Conservation (phyloP, 2,888 invertebrate genomes). For the Eudasyphora cyanicolor region DNA sequence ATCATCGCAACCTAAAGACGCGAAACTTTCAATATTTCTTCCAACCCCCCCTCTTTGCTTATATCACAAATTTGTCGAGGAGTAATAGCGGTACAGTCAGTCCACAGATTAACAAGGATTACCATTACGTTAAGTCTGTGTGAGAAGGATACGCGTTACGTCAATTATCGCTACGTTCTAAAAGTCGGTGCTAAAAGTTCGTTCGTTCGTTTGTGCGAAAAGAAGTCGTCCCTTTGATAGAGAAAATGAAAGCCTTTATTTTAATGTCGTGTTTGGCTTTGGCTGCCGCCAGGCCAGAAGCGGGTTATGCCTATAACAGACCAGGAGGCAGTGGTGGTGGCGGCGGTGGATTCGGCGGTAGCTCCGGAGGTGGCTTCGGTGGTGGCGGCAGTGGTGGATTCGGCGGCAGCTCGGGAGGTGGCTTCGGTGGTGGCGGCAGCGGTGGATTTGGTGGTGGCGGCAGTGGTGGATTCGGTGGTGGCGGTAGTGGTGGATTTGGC, state of each 20-base stretch:
- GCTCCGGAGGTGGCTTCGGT: too few species aligned
- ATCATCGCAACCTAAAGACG: conserved; percentile 69
- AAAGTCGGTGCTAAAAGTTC: conserved; percentile 25
- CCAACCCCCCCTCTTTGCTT: conserved; percentile 68
- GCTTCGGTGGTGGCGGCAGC: conserved; percentile 62
- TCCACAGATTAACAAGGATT: conserved; percentile 66
- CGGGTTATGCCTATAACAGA: conserved; percentile 80
- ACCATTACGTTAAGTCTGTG: conserved; percentile 38
- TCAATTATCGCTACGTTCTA: not conserved
- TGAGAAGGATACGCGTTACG: conserved; percentile 52
- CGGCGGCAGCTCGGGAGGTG: too few species aligned
- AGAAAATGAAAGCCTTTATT: conserved; percentile 79
- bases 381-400: too few species aligned
- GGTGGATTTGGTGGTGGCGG: conserved; percentile 68
- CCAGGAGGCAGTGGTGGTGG: conserved; percentile 79
- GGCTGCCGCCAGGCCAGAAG: conserved; percentile 79
- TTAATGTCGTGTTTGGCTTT: conserved; percentile 80
- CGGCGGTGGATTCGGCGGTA: conserved; percentile 57
- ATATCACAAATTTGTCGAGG: conserved; percentile 42
- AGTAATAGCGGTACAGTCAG: not conserved
- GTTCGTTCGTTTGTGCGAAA: conserved; percentile 32
- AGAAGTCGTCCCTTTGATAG: not conserved
- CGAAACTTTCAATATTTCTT: conserved; percentile 70
- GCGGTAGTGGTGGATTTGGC: conserved; percentile 64
- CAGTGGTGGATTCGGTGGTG: conserved; percentile 62